Conservation (phyloP, 2,113 vertebrate genomes). For the Grantiella picta region DNA sequence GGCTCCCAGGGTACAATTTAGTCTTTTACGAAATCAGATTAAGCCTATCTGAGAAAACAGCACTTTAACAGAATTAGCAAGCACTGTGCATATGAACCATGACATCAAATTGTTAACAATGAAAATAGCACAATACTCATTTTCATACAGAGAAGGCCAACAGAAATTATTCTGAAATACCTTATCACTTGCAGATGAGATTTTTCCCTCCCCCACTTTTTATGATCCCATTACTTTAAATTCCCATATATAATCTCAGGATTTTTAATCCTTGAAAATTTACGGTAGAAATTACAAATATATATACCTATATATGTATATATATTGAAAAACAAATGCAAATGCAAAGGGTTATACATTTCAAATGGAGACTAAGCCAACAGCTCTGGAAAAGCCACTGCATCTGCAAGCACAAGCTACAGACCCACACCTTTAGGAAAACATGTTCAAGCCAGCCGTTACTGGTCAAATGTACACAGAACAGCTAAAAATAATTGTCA, state of each 20-base stretch:
- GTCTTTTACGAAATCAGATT: background rate
- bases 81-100: background rate
- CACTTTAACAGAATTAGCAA: background rate
- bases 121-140: background rate
- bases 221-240: background rate
- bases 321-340: background rate
- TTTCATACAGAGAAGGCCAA: background rate
- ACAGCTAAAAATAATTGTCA: background rate
- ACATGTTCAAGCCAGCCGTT: accelerated
- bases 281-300: background rate
- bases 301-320: background rate
- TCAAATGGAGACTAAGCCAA: background rate
- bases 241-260: background rate
- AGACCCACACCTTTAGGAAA: background rate
- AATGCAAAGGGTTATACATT: background rate
- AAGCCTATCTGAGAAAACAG: background rate
- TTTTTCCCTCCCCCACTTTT: no score
- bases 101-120: background rate
- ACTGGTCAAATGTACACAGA: background rate
- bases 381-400: background rate
- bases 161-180: background rate
- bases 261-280: background rate
- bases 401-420: background rate
- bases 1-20: background rate
- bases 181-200: background rate